Base-by-base conservation (phyloP, 1,140 invertebrate species). In the Drosophila pachea region DNA sequence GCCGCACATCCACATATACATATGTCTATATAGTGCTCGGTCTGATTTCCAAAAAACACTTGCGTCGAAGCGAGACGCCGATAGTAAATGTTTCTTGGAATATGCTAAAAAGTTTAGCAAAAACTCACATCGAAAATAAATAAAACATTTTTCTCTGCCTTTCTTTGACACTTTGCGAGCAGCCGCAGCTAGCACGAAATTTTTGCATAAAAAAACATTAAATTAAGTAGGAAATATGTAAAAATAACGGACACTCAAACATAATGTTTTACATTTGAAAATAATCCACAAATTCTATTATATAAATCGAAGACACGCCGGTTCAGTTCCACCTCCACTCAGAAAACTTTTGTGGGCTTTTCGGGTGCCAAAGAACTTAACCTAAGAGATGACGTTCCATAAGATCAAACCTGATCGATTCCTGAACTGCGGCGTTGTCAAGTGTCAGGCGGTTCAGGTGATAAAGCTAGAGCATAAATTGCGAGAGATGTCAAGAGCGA, bases 101-200 rank as follows among this genome's bases (percentile, higher is more conserved):
- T 55, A 59, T 73, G 67, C 73, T 67, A 60, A 43, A 65, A 59
- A 48, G 53, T 64, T 73, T 33, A 56, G 43, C 40, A n/a, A 43
- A 58, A 75, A 76, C 79, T 68, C 75, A 66, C 68, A 84, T 83
- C 76, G 76, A 83, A 84, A 84, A 84, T 86, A 83, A 83, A 83
- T 84, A 79, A 84, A 84, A 83, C 79, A 86, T 84, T 83, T 62
- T 70, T 33, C 59, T 53, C 60, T 40, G 78, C 48, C 47, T 16
- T 22, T 22, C 40, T 73, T 71, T 86, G 81, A 86, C 79, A 79
- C 73, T 84, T 84, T 84, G 74, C 48, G 56, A 79, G 76, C 79
- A 84, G 78, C 79, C 79, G 78, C 48, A 56, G 62, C 16, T 33
- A 33, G 49, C 66, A 71, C 48, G 61, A 56, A 65, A 56, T 42